phyloP scores from a whole-genome alignment of 2,888 invertebrate genomes.

The Invenusta paracnida region DNA sequence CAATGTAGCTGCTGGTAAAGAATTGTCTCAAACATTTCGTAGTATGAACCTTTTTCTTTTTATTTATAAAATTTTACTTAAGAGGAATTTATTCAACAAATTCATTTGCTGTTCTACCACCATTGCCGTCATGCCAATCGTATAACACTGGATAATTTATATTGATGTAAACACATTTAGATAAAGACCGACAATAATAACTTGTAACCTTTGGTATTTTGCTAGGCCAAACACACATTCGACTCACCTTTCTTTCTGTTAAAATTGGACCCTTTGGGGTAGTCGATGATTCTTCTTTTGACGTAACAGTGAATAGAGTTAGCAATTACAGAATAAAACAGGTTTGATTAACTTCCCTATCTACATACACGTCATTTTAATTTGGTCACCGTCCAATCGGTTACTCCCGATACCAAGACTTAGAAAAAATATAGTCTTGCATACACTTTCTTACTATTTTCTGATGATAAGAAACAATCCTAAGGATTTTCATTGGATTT shows the following conservation, averaged over 20 bases:
- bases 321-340: background rate
- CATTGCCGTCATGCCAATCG: too few relatives aligned
- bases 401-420: background rate
- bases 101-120: background rate
- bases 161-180: too few relatives aligned
- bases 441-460: background rate
- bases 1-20: too few relatives aligned
- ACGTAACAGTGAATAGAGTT: background rate
- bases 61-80: too few relatives aligned
- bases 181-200: too few relatives aligned
- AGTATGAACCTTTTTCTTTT: too few relatives aligned
- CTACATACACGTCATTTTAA: background rate
- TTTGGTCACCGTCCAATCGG: background rate
- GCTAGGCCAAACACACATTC: background rate
- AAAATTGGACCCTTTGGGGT: background rate
- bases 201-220: too few relatives aligned
- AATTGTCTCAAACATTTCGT: too few relatives aligned
- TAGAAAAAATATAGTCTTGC: background rate
- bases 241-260: background rate
- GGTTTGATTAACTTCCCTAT: background rate
- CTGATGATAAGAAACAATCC: background rate
- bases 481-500: background rate
- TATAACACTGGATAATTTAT: too few relatives aligned
- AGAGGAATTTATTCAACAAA: too few relatives aligned
- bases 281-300: background rate